A percentile compares a stretch with the other conserved stretches of the same genome.
phyloP scores from a whole-genome alignment of 35 echinoderm and acorn worm genomes.

The Apostichopus japonicus region DNA sequence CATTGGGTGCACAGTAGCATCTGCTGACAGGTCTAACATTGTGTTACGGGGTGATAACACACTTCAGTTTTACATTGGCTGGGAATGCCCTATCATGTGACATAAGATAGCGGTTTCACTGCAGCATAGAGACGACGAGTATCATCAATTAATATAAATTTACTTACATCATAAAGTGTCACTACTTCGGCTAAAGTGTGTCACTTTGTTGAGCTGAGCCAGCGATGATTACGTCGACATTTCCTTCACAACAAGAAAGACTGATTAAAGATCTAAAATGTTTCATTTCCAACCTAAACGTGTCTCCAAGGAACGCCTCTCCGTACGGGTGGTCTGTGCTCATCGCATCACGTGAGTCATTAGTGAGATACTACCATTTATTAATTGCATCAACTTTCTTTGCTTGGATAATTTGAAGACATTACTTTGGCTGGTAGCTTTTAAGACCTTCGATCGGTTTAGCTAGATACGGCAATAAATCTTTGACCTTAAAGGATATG shows the following conservation, averaged over 20 bases:
- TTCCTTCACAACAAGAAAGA: conserved; percentile 2
- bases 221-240: neutral
- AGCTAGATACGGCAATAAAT: neutral
- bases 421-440: conserved; percentile 29
- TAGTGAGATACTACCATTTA: conserved; percentile 27
- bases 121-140: too few relatives aligned
- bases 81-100: too few relatives aligned
- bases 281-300: neutral
- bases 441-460: neutral
- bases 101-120: too few relatives aligned
- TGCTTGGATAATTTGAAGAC: conserved; percentile 41
- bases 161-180: too few relatives aligned
- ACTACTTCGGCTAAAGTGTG: neutral
- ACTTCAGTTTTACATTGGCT: too few relatives aligned
- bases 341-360: conserved; percentile 30
- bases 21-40: too few relatives aligned
- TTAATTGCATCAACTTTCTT: conserved; percentile 29
- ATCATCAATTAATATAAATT: too few relatives aligned
- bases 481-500: neutral
- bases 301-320: conserved; percentile 2
- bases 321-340: neutral
- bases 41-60: too few relatives aligned
- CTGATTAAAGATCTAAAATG: neutral
- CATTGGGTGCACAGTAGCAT: too few relatives aligned
- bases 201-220: neutral